Percentiles rank a stretch among this genome's conserved stretches.
Conservation (phyloP, 1,140 invertebrate species). For the Venturia canescens region DNA sequence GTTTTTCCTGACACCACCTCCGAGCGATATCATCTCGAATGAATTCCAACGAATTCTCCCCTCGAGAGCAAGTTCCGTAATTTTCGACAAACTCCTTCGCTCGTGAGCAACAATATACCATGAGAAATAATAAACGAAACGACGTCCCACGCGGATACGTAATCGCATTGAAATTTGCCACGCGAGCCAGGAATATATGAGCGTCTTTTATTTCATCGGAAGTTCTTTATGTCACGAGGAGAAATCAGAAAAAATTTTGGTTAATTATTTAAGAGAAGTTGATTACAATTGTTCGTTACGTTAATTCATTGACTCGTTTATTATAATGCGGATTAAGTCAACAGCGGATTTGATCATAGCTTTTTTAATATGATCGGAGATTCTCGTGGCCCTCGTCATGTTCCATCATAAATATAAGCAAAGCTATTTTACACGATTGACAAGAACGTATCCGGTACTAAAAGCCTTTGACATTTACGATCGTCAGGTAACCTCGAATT, state of each 20-base stretch:
- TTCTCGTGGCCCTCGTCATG: conserved; percentile 56
- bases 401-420: conserved; percentile 59
- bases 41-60: not conserved
- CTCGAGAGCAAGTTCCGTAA: conserved; percentile 5
- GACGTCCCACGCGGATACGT: too few species aligned
- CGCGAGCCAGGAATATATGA: not conserved
- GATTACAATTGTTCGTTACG: conserved; percentile 1
- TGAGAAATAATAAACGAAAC: too few species aligned
- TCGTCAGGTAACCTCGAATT: conserved; percentile 59
- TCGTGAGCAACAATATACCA: not conserved
- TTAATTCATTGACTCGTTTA: not conserved
- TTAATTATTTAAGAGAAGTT: conserved; percentile 2
- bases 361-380: conserved; percentile 54
- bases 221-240: conserved; percentile 22
- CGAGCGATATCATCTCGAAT: conserved; percentile 11
- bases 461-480: conserved; percentile 66
- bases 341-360: not conserved
- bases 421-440: conserved; percentile 57
- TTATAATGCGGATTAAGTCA: not conserved
- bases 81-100: not conserved
- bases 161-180: conserved; percentile 11
- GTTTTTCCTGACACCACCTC: conserved; percentile 9
- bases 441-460: conserved; percentile 60
- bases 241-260: conserved; percentile 37
- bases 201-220: conserved; percentile 1